phyloP scores from a whole-genome alignment of 2,888 invertebrate species.

The Lepidochitona cinerea region DNA sequence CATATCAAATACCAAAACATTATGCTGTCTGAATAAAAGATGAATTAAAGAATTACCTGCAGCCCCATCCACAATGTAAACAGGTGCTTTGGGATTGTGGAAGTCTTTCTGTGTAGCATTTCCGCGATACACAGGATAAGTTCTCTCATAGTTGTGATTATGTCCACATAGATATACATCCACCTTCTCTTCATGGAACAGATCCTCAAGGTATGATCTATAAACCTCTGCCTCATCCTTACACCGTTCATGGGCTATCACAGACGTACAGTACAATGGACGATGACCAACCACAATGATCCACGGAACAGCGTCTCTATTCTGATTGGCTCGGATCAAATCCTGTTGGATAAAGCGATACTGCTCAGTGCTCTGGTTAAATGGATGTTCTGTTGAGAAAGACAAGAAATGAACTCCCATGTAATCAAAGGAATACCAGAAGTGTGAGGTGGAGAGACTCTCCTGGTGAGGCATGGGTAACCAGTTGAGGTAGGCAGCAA shows the following conservation, averaged over 20 bases:
- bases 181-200: background rate
- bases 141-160: conserved; percentile 6
- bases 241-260: conserved; percentile 13
- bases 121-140: background rate
- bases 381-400: conserved; percentile 33
- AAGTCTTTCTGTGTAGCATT: background rate
- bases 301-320: conserved; percentile 31
- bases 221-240: background rate
- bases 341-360: conserved; percentile 31
- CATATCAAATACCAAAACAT: too few species aligned
- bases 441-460: conserved; percentile 25
- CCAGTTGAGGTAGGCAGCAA: conserved; percentile 36
- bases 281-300: conserved; percentile 35
- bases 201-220: background rate
- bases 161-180: conserved; percentile 3
- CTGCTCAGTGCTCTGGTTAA: conserved; percentile 27
- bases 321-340: conserved; percentile 28
- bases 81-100: background rate
- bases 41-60: too few species aligned
- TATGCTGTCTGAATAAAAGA: too few species aligned
- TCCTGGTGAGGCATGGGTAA: conserved; percentile 26
- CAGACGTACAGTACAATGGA: conserved; percentile 33
- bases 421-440: conserved; percentile 40
- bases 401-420: conserved; percentile 32
- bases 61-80: background rate